Percentiles rank a stretch among this genome's conserved stretches.
Conservation (phyloP, 2,888 invertebrate species). For the Acanthosepion esculentum region DNA sequence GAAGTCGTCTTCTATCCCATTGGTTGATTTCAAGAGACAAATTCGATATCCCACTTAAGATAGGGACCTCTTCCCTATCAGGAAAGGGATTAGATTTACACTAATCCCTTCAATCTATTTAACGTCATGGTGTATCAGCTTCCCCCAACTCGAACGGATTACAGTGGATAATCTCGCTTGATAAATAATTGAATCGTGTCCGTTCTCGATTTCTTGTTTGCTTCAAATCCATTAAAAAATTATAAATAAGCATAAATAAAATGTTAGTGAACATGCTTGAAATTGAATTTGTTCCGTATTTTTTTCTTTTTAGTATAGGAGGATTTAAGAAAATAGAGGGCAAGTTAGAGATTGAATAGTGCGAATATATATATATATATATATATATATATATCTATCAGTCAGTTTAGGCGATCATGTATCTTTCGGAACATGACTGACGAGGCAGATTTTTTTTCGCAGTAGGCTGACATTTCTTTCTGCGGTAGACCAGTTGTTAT, state of each 20-base stretch:
- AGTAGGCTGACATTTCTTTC: too few species aligned
- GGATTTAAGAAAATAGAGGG: not conserved
- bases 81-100: slow-evolving; percentile 7
- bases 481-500: too few species aligned
- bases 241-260: too few species aligned
- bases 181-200: slow-evolving; percentile 33
- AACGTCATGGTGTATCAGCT: not conserved
- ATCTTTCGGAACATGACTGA: too few species aligned
- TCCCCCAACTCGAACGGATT: not conserved
- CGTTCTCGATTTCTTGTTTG: not conserved
- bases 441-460: too few species aligned
- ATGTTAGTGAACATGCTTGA: not conserved
- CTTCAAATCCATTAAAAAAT: not conserved
- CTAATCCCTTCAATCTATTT: not conserved
- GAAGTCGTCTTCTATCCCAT: not conserved
- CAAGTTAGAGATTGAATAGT: not conserved
- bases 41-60: not conserved
- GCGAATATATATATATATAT: too few species aligned
- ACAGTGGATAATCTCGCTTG: not conserved
- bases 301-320: not conserved
- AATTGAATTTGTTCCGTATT: not conserved
- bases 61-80: not conserved
- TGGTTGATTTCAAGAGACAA: not conserved
- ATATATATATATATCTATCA: not conserved
- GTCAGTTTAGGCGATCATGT: too few species aligned